Evolutionary conservation across 2,113 vertebrate genomes (phyloP).

Genomic region (Microtus ochrogaster): DNA sequence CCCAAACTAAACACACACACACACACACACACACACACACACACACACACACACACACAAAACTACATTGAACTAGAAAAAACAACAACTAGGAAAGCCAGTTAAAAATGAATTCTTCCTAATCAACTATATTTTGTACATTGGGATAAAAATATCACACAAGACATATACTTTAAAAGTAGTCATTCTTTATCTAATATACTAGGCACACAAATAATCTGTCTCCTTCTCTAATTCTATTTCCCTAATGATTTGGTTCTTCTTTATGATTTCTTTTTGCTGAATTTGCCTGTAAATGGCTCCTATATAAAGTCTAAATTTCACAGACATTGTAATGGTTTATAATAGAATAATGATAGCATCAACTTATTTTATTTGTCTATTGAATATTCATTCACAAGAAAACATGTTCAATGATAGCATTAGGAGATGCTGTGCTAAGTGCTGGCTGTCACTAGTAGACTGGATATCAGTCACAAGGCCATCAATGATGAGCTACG

Average conservation of each 20-base stretch:
- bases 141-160: background rate
- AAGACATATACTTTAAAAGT: background rate
- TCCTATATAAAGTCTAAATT: background rate
- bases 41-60: too few relatives aligned
- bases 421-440: background rate
- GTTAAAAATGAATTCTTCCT: background rate
- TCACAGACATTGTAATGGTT: background rate
- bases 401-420: background rate
- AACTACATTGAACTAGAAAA: background rate
- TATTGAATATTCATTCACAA: background rate
- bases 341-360: background rate
- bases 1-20: too few relatives aligned
- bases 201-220: background rate
- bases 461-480: background rate
- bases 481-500: background rate
- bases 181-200: background rate
- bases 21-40: too few relatives aligned
- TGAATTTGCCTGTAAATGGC: background rate
- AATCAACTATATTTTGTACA: too few relatives aligned
- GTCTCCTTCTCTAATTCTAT: background rate
- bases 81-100: background rate
- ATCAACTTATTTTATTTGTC: background rate
- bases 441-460: background rate
- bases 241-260: background rate
- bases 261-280: background rate